A percentile compares a stretch with the other conserved stretches of the same genome.
These are phyloP conservation scores for Lacanobia wlatinum DNA, from an alignment of 2,888 invertebrate species.

Conservation along the genomic window DNA sequence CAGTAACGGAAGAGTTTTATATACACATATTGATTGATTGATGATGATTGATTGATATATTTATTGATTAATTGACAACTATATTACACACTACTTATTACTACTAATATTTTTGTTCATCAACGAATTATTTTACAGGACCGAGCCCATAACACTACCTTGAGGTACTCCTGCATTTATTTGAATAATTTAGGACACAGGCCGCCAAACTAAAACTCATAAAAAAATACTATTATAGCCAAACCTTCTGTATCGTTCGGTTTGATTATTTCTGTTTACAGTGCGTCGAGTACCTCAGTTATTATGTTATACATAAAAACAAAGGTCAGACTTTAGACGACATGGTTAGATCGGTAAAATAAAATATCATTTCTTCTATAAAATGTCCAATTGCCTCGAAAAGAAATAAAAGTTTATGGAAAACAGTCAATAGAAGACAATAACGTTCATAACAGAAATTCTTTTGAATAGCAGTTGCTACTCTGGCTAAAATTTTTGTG, in stretches of 20 bases:
- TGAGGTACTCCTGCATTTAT: constrained; percentile 11
- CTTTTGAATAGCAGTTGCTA: constrained; percentile 69
- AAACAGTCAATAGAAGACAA: constrained; percentile 66
- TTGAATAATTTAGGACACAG: constrained; percentile 10
- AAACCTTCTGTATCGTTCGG: constrained; percentile 65
- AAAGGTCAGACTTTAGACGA: constrained; percentile 76
- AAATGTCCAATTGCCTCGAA: constrained; percentile 70
- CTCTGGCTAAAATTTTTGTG: constrained; percentile 43
- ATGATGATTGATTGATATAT: too few relatives aligned
- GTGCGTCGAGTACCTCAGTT: constrained; percentile 63
- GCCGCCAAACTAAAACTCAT: constrained; percentile 9
- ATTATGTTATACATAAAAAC: constrained; percentile 70
- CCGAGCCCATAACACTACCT: neutral
- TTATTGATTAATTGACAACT: too few relatives aligned
- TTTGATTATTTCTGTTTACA: constrained; percentile 76
- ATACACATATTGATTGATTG: too few relatives aligned
- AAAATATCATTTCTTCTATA: constrained; percentile 78
- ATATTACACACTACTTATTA: neutral
- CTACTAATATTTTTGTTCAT: too few relatives aligned
- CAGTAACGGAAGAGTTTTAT: too few relatives aligned
- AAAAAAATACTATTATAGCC: constrained; percentile 15
- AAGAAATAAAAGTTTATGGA: constrained; percentile 76
- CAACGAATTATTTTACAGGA: neutral
- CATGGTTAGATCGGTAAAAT: constrained; percentile 73
- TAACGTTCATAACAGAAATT: constrained; percentile 63